Base-by-base conservation (phyloP, 1,140 invertebrate species). In the Ephestia elutella region DNA sequence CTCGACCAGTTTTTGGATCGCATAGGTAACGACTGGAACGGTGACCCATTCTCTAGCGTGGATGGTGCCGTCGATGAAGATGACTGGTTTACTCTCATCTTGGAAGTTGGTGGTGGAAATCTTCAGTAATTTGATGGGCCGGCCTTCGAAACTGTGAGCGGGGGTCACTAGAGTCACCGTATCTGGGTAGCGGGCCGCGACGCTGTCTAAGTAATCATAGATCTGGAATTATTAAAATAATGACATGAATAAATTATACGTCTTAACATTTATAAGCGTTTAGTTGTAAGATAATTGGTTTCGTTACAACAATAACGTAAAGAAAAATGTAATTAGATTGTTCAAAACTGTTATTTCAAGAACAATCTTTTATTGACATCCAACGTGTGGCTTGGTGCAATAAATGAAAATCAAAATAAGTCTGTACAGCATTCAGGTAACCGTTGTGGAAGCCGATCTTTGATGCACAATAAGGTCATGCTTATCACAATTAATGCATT, bases 21-120 rank as follows among this genome's bases (percentile, higher is more conserved):
- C 82, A 61, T 82, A 90, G 0, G 89, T 65, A 3, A 80, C 80
- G 0, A 79, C 77, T 0, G 90, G 80, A 1, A 87, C 82, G 11
- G 88, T 68, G 19, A 91, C 89, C 90, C 91, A 92, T 80, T 92
- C 91, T 48, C 92, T 72, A 0, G 90, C 90, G 73, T 93, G 91
- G 5, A 88, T 82, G 11, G 70, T 76, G 13, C 51, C 75, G 32
- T 88, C 78, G 1, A 84, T 63, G 8, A 83, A 64, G 8, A 83
- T 70, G 11, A 78, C 54, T 0, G 78, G 77, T 54, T 83, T 85
- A 21, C 54, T 64, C 1, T 25, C 19, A 49, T 77, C 64, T 20
- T 68, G 35, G 49, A 68, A 75, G 21, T 67, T 73, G 9, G 68
- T 68, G 28, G 61, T 68, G 19, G 71, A 64, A n/a, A 78, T 71